Base-by-base conservation (phyloP, 2,797 vertebrate genomes). In the Helicolenus hilgendorfi region DNA sequence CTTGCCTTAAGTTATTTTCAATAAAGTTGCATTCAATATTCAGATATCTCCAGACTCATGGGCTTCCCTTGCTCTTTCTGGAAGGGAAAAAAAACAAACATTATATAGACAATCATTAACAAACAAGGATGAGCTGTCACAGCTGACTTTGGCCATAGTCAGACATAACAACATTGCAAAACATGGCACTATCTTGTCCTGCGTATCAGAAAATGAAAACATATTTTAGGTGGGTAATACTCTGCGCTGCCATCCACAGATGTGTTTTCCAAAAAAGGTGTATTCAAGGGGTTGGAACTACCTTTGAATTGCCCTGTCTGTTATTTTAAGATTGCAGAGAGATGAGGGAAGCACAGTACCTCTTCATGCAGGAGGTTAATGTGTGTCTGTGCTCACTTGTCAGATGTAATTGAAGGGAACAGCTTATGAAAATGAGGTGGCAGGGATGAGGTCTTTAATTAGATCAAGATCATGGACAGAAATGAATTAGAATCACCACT, bases 401-500 rank as follows among this genome's bases (percentile, higher is more conserved):
- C 87, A 93, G 83, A 92, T 94, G 93, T 97, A 96, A 97, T 97
- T 96, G 96, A 95, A 96, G 94, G 91, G 94, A 95, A 94, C 90
- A 92, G 91, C 92, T 95, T 93, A 94, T 94, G 92, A 95, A 96
- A 96, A 96, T 92, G 94, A 95, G 94, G 94, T 94, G 93, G 92
- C 89, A 87, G 84, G 93, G 93, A 97, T 83, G 94, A 94, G 87
- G 93, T 88, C 92, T 96, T 96, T 97, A 96, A 97, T 97, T 96
- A 97, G 95, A 96, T 95, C 91, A 90, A 93, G 91, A 94, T 94
- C 92, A 92, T 88, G 93, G 91, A 92, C 86, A 93, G 94, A 93
- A 95, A 95, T 93, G 91, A 95, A 95, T 95, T 94, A 90, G 86
- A 96, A 95, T 94, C 90, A 92, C 81, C 76, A 85, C 89, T 92